Base-by-base conservation (phyloP, 2,888 invertebrate genomes). In the Drosophila borborema region DNA sequence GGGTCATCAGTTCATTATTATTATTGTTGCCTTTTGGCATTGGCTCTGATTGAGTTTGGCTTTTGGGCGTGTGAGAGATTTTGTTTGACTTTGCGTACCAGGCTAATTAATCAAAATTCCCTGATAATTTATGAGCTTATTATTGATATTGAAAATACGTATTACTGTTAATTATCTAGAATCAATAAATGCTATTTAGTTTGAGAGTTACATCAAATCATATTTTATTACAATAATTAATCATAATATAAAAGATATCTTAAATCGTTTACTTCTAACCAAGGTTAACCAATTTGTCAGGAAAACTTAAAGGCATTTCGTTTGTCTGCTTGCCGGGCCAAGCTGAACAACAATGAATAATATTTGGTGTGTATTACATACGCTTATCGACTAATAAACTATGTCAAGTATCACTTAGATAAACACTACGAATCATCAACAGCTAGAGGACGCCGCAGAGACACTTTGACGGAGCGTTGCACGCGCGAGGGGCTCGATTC, bases 401-500 rank as follows among this genome's bases (percentile, higher is more conserved):
- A 88, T 82, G 70, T 76, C 78, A 78, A 77, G 77, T 90, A 88
- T 86, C 90, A 90, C 86, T 86, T 80, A 81, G 72, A 56, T 60
- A 67, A 72, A 76, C 64, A 76, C 76, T 76, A 72, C 48, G 67
- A 59, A 43, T 45, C 66, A 74, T 46, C 66, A 70, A 64, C 3
- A 64, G 51, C 49, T 34, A 7, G 58, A 51, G 23, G 56, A 38
- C 46, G 40, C 51, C 34, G 34, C 41, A 60, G 43, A 12, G 20
- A 9, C 48, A 54, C 41, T 61, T 75, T 72, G 71, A 66, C 64
- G 38, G 60, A 76, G 80, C 59, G 72, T 7, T 49, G 74, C 71
- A 67, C 49, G 34, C 73, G 65, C 65, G 56, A 61, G 82, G 85
- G 85, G 85, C 85, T 85, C 85, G 18, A 23, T 45, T 58, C 64